A percentile compares a stretch with the other conserved stretches of the same genome.
Conservation (phyloP, 2,888 invertebrate genomes). For the Hypomecis atomaria region DNA sequence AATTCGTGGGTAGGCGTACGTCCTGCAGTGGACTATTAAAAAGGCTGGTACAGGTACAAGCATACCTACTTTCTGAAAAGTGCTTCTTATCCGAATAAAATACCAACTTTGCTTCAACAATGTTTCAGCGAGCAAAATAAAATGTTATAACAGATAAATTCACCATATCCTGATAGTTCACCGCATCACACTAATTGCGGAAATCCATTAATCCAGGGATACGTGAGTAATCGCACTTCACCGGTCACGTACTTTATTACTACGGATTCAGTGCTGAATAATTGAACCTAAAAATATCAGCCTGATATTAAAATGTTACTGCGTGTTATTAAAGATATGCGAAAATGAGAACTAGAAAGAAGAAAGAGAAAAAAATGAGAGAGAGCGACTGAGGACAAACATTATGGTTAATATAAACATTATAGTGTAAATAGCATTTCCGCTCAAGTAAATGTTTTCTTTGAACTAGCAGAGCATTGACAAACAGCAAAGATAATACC, state of each 20-base stretch:
- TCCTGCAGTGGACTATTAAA: too few relatives aligned
- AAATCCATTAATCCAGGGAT: slow-evolving; percentile 21
- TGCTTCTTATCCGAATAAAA: neutral
- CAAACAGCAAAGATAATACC: too few relatives aligned
- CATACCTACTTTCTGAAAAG: neutral
- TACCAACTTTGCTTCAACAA: neutral
- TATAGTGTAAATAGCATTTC: too few relatives aligned
- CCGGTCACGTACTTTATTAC: slow-evolving; percentile 13
- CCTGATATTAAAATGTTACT: neutral
- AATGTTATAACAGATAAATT: slow-evolving; percentile 1
- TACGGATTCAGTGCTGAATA: neutral
- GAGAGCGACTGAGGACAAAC: too few relatives aligned
- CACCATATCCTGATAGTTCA: neutral
- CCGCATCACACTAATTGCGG: slow-evolving; percentile 17
- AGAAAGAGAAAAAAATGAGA: too few relatives aligned
- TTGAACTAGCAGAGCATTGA: too few relatives aligned
- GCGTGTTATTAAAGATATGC: too few relatives aligned
- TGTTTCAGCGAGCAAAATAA: neutral
- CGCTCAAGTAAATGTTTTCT: too few relatives aligned
- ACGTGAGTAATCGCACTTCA: slow-evolving; percentile 12
- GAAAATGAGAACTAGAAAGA: too few relatives aligned
- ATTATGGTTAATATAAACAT: too few relatives aligned
- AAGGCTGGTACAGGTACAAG: too few relatives aligned
- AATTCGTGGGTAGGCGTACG: too few relatives aligned
- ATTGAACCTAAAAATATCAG: slow-evolving; percentile 3